phyloP scores from a whole-genome alignment of 2,888 invertebrate genomes.

The Blastobasis lacticolella region DNA sequence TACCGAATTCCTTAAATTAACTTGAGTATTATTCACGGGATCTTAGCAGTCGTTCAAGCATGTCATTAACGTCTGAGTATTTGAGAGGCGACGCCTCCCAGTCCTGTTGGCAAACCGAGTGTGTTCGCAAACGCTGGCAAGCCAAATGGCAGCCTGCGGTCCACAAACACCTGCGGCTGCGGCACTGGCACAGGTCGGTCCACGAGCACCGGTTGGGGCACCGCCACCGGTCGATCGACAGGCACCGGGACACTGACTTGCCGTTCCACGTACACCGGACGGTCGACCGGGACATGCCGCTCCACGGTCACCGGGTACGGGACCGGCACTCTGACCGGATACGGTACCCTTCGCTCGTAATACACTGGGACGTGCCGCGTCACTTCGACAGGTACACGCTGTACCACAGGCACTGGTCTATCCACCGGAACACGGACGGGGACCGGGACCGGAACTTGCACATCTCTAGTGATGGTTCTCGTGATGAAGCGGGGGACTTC shows the following conservation, averaged over 20 bases:
- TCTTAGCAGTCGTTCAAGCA: too few relatives aligned
- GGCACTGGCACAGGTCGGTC: constrained; percentile 33
- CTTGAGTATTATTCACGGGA: too few relatives aligned
- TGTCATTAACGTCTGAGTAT: too few relatives aligned
- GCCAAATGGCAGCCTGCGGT: background rate
- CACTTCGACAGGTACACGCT: constrained; percentile 66
- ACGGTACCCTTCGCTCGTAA: constrained; percentile 64
- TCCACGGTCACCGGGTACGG: constrained; percentile 76
- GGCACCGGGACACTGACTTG: constrained; percentile 72
- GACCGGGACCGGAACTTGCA: constrained; percentile 32
- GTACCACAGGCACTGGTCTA: constrained; percentile 34
- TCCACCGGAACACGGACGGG: too few relatives aligned
- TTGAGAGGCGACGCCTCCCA: too few relatives aligned
- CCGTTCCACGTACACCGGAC: constrained; percentile 53
- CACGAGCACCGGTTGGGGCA: too few relatives aligned
- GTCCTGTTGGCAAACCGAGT: too few relatives aligned
- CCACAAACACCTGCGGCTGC: constrained; percentile 18
- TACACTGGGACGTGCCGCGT: constrained; percentile 64
- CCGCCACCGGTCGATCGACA: constrained; percentile 20
- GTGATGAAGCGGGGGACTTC: constrained; percentile 62
- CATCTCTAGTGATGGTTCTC: constrained; percentile 58
- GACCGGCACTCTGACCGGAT: constrained; percentile 70
- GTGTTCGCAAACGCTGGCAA: constrained; percentile 2
- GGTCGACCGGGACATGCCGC: constrained; percentile 66
- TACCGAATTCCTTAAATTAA: too few relatives aligned